Percentiles rank a stretch among this genome's conserved stretches.
Evolutionary conservation across 2,113 vertebrate species (phyloP).

Genomic region (Coptodon rendalli): DNA sequence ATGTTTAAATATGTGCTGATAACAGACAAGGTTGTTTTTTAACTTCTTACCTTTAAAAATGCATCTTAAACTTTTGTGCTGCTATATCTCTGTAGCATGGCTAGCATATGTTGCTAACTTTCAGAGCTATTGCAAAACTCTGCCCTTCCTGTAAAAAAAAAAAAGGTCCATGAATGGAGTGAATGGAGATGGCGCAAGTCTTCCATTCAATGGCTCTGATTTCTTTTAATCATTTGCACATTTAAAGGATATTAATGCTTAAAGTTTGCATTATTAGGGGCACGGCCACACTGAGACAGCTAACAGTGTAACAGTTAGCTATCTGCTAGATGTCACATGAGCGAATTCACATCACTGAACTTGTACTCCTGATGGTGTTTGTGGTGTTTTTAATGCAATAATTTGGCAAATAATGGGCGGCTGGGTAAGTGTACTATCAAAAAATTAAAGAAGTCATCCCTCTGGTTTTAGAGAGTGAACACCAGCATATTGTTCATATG

Average conservation of each 20-base stretch:
- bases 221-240: neutral
- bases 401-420: neutral
- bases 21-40: neutral
- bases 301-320: neutral
- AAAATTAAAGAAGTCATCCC: neutral
- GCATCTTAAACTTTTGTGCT: neutral
- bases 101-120: neutral
- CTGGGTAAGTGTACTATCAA: neutral
- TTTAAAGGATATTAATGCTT: neutral
- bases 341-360: neutral
- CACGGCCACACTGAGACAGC: neutral
- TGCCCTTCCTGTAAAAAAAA: neutral
- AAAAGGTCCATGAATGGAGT: neutral
- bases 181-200: neutral
- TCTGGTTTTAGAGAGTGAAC: neutral
- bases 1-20: neutral
- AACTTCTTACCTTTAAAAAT: neutral
- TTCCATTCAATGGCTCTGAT: neutral
- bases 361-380: neutral
- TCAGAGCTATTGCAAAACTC: neutral
- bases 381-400: neutral
- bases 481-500: neutral
- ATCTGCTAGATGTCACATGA: neutral
- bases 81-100: neutral
- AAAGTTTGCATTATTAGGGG: neutral